Base-by-base conservation (phyloP, 2,113 vertebrate species). In the Chloropsis cyanopogon region DNA sequence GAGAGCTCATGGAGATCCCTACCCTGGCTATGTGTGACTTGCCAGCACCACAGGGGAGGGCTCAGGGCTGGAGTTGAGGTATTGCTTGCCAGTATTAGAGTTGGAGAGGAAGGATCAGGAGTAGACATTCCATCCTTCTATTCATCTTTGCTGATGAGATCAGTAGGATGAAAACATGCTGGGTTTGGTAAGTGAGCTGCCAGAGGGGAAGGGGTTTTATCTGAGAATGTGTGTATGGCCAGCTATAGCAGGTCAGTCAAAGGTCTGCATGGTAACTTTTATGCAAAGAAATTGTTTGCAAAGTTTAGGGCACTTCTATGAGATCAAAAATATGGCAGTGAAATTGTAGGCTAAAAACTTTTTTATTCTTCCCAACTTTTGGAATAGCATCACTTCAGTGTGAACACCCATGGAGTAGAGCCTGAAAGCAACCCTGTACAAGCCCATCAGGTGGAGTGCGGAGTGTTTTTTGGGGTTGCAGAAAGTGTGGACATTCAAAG, bases 21-120 rank as follows among this genome's bases (percentile, higher is more conserved):
- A 1, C 11, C 33, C 35, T 47, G 71, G 6, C 23, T 77, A 6
- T 50, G 39, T 42, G 33, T 59, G 49, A 17, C 28, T 76, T 82
- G 31, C 23, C 49, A 29, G 23, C 15, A 17, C 35, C 52, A 39
- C 29, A 19, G 52, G 17, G 11, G 6, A 35, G 15, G 29, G 47
- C 0, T 0, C 56, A 49, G 49, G 31, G 56, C 46, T 9, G 0
- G 1, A 82, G 57, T 28, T 85, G 39, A 54, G 39, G 16, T 44
- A 14, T 17, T 82, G 20, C 35, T 84, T 68, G 35, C 41, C 6
- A 4, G 16, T 60, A 23, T 56, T 53, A 49, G 70, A 64, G 22
- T 4, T 84, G 33, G 70, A 60, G 52, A 68, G 73, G 49, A 75
- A 71, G 49, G 12, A 66, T 54, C 19, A 47, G 33, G n/a, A 84